phyloP scores from a whole-genome alignment of 2,797 vertebrate genomes.

The Cynodonichthys magdalenae region DNA sequence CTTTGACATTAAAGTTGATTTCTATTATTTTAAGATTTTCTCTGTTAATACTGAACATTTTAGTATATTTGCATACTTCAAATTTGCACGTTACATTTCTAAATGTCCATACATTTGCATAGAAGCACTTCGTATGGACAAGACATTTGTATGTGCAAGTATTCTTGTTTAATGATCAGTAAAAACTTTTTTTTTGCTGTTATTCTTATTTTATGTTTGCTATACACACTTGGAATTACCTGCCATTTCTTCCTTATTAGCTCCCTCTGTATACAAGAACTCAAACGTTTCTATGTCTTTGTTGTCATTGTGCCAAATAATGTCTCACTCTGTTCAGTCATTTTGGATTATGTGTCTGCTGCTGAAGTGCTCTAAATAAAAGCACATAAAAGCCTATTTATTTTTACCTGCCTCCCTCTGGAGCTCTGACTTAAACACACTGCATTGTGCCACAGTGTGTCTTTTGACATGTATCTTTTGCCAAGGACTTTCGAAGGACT shows the following conservation, averaged over 20 bases:
- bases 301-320: background rate
- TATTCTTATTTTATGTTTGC: background rate
- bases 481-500: constrained; percentile 21
- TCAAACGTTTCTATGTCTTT: background rate
- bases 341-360: constrained; percentile 2
- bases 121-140: background rate
- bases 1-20: too few relatives aligned
- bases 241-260: background rate
- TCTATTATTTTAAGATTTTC: too few relatives aligned
- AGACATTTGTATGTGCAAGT: background rate
- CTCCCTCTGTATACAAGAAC: background rate
- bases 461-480: background rate
- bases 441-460: background rate
- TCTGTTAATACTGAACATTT: too few relatives aligned
- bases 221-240: background rate
- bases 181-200: background rate
- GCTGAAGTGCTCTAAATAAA: background rate
- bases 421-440: background rate
- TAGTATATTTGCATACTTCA: too few relatives aligned
- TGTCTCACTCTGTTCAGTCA: background rate
- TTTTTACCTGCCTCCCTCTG: background rate
- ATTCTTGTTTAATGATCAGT: background rate
- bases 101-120: background rate
- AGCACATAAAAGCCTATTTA: background rate
- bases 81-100: background rate